phyloP scores from a whole-genome alignment of 2,888 invertebrate species.

The Plebejus melissa region DNA sequence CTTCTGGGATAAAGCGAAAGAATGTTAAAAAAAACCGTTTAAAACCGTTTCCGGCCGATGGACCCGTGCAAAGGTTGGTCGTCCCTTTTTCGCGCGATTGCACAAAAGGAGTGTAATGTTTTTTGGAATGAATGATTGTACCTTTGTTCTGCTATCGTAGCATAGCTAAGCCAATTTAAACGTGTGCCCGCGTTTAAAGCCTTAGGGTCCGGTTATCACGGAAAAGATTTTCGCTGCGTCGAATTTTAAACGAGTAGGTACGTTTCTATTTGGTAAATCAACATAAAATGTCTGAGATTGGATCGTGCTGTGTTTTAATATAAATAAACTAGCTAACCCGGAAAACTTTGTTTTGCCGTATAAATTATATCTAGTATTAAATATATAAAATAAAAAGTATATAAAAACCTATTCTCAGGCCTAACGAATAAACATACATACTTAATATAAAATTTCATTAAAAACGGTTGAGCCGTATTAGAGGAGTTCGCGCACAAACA shows the following conservation, averaged over 20 bases:
- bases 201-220: conserved; percentile 12
- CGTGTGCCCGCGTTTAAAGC: conserved; percentile 17
- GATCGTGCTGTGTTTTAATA: background rate
- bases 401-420: no score
- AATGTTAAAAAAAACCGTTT: conserved; percentile 4
- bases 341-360: no score
- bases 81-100: conserved; percentile 27
- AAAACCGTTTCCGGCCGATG: conserved; percentile 20
- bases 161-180: conserved; percentile 23
- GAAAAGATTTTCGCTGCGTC: conserved; percentile 2
- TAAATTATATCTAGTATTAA: no score
- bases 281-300: background rate
- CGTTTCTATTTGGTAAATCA: background rate
- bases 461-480: no score
- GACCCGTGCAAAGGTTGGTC: conserved; percentile 24
- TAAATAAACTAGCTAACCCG: background rate
- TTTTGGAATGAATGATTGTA: conserved; percentile 26
- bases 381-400: no score
- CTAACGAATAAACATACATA: no score
- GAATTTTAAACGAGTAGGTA: background rate
- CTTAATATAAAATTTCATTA: no score
- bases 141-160: conserved; percentile 22
- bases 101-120: conserved; percentile 27
- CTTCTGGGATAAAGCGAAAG: background rate
- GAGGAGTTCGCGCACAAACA: no score